phyloP scores from a whole-genome alignment of 2,113 vertebrate genomes.

The Lepisosteus oculatus region DNA sequence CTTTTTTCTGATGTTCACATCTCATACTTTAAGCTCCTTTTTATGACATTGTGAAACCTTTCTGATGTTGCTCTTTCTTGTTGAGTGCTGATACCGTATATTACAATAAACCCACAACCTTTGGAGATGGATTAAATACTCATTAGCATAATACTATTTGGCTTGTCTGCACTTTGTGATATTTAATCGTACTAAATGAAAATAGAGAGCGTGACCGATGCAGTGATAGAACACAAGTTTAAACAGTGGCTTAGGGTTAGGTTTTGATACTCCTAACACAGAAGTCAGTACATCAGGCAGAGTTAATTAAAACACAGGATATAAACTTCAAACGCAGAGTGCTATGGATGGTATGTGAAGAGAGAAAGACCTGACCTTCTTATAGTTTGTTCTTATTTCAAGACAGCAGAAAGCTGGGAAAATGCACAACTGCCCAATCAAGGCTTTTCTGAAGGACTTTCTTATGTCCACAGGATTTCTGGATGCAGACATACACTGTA shows the following conservation, averaged over 20 bases:
- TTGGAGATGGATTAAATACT: constrained; percentile 21
- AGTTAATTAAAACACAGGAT: not conserved
- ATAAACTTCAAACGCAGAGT: constrained; percentile 18
- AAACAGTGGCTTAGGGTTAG: not conserved
- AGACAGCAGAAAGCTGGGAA: no score
- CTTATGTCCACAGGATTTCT: no score
- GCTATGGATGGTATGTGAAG: not conserved
- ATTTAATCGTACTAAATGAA: constrained; percentile 30
- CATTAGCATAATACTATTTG: constrained; percentile 32
- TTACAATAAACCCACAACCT: constrained; percentile 24
- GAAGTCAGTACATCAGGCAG: no score
- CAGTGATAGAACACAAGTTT: not conserved
- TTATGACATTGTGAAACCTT: constrained; percentile 14
- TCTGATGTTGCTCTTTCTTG: constrained; percentile 7
- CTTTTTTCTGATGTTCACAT: not conserved
- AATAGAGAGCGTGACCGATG: constrained; percentile 5
- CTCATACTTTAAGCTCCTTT: constrained; percentile 9
- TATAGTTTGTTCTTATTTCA: no score
- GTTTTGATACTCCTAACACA: not conserved
- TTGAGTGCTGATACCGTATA: constrained; percentile 12
- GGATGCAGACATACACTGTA: no score
- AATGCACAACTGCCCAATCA: no score
- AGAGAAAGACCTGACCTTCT: not conserved
- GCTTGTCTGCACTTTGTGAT: constrained; percentile 36
- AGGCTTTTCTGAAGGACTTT: no score